Evolutionary conservation across 2,113 vertebrate genomes (phyloP).

Genomic region (Trinectes maculatus): DNA sequence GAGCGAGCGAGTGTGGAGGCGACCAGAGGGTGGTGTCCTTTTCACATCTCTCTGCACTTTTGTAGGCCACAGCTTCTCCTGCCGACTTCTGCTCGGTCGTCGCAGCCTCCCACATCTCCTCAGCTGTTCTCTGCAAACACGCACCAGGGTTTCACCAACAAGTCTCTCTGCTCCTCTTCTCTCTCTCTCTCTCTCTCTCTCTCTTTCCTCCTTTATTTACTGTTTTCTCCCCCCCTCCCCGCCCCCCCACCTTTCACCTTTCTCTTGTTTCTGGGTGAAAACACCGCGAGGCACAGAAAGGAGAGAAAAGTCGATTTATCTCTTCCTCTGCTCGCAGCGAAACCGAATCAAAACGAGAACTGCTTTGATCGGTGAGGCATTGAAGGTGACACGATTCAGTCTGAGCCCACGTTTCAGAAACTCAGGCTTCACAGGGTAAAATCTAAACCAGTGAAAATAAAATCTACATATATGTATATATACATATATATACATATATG

Average conservation of each 20-base stretch:
- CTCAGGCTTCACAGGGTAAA: slow-evolving; percentile 21
- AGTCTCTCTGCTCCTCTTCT: not conserved
- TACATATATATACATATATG: no score
- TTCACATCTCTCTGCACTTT: slow-evolving; percentile 55
- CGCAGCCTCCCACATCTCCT: slow-evolving; percentile 58
- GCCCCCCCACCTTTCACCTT: slow-evolving; percentile 13
- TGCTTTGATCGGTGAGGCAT: slow-evolving; percentile 62
- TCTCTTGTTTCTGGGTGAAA: slow-evolving; percentile 22
- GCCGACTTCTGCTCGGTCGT: slow-evolving; percentile 36
- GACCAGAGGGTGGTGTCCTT: slow-evolving; percentile 58
- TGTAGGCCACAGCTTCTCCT: slow-evolving; percentile 49
- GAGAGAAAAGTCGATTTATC: slow-evolving; percentile 4
- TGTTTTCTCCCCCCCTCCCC: not conserved
- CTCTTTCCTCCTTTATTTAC: not conserved
- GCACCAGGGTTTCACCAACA: slow-evolving; percentile 29
- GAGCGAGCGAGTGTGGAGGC: slow-evolving; percentile 38
- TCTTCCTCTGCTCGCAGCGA: slow-evolving; percentile 26
- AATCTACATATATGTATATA: no score
- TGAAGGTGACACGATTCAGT: slow-evolving; percentile 58
- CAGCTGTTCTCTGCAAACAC: slow-evolving; percentile 35
- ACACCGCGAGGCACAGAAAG: not conserved
- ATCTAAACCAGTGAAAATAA: no score
- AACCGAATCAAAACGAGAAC: slow-evolving; percentile 59
- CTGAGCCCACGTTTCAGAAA: slow-evolving; percentile 41
- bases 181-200: not conserved